Conservation (phyloP, 1,140 invertebrate genomes). For the Drosophila pachea region DNA sequence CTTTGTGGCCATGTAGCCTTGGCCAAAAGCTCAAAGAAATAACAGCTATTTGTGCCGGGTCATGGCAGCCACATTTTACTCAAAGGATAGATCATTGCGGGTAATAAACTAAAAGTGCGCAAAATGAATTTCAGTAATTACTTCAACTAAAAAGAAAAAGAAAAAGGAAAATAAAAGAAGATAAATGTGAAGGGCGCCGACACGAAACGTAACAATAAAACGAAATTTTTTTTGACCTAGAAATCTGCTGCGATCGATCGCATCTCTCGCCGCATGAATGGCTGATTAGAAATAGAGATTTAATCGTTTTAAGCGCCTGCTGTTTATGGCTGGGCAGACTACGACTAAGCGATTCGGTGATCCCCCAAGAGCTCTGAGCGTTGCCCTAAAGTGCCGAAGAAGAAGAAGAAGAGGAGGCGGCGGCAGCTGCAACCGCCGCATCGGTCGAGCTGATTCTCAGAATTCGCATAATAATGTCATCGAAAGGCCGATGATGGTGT, state of each 20-base stretch:
- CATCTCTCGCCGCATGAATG: neutral
- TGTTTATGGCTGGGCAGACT: too few relatives aligned
- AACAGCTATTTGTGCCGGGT: conserved; percentile 17
- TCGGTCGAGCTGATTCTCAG: conserved; percentile 6
- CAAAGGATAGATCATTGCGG: conserved; percentile 26
- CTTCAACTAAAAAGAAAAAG: neutral
- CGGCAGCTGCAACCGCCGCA: too few relatives aligned
- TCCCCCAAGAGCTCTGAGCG: too few relatives aligned
- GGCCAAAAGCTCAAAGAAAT: neutral
- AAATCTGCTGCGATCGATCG: neutral
- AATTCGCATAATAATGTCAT: conserved; percentile 49
- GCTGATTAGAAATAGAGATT: neutral
- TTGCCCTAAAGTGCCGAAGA: too few relatives aligned
- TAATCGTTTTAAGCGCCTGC: too few relatives aligned
- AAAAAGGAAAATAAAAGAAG: too few relatives aligned
- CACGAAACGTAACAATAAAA: neutral
- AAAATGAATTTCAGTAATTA: conserved; percentile 13
- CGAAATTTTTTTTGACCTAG: conserved; percentile 5
- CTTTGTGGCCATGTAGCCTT: conserved; percentile 6
- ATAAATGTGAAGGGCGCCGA: conserved; percentile 31
- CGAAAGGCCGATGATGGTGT: conserved; percentile 12
- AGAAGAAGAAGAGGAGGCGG: too few relatives aligned
- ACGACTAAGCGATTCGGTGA: too few relatives aligned
- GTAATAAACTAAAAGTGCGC: conserved; percentile 10
- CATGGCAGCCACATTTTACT: conserved; percentile 24